Base-by-base conservation (phyloP, 2,888 invertebrate genomes). In the Andrena camellia region DNA sequence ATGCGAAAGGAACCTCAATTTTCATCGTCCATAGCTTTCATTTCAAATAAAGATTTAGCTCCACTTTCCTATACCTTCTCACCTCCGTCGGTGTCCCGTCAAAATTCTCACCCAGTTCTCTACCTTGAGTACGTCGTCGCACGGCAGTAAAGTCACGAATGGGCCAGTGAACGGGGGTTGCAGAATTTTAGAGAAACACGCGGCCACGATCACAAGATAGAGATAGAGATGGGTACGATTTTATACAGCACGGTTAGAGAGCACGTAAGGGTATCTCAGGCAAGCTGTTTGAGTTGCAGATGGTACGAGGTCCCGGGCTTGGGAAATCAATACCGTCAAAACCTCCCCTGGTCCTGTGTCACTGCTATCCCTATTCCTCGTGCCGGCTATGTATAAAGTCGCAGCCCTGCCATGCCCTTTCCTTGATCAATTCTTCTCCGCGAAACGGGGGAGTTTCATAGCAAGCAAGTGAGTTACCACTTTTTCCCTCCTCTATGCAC, bases 301-400 rank as follows among this genome's bases (percentile, higher is more conserved):
- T 90, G 90, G 90, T 90, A 86, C 87, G 90, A 90, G 90, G 90
- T 91, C 90, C 91, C 91, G 90, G 89, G 87, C 90, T 91, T 90
- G 90, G 86, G 90, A 92, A 92, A 92, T 92, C 92, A 92, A 92
- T 92, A 92, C 91, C 92, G 90, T 89, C 92, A 89, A 92, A 92
- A 92, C 84, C 90, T 85, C 86, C 87, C 89, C 88, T 89, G 85
- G 85, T 89, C 87, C 86, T 85, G 88, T 89, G 78, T 88, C 86
- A 89, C 81, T 75, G 73, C 60, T 67, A 80, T 80, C 84, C 77
- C 83, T 81, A 76, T 86, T 86, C 71, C 81, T 74, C 79, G 64
- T 73, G 23, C 78, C 48, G 35, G 70, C 84, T 71, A 74, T 42
- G 42, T 42, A 17, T 71, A 67, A 83, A 83, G 68, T 83, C 78